These are phyloP conservation scores for Drosophila rhopaloa DNA, from an alignment of 1,140 invertebrate genomes.

Conservation along the genomic window DNA sequence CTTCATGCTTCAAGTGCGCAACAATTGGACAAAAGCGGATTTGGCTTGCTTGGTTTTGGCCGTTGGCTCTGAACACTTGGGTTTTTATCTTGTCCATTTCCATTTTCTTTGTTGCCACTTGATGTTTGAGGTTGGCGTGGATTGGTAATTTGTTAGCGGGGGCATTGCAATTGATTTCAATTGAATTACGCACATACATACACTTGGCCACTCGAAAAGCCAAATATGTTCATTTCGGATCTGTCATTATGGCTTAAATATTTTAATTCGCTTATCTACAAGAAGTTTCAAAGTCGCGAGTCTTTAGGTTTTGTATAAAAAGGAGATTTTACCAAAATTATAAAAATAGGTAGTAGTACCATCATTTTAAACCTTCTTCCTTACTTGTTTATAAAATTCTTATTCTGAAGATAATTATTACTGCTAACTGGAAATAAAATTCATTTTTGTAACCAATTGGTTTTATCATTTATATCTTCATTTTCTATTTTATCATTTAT, in stretches of 20 bases:
- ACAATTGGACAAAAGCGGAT: slow-evolving; percentile 61
- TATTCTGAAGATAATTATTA: too few species aligned
- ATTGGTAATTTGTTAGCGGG: slow-evolving; percentile 52
- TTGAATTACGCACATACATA: slow-evolving; percentile 39
- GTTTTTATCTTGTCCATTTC: slow-evolving; percentile 28
- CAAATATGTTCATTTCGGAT: slow-evolving; percentile 19
- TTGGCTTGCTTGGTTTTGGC: slow-evolving; percentile 37
- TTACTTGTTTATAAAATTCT: too few species aligned
- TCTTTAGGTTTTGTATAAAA: not conserved
- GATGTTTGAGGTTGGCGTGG: slow-evolving; percentile 38
- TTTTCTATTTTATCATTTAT: too few species aligned
- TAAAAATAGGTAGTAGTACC: too few species aligned
- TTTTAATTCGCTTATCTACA: not conserved
- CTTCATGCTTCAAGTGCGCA: slow-evolving; percentile 61
- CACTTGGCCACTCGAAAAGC: slow-evolving; percentile 2
- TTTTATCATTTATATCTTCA: too few species aligned
- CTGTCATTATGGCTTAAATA: not conserved
- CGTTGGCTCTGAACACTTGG: not conserved
- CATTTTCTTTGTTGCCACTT: slow-evolving; percentile 48
- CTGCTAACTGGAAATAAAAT: too few species aligned
- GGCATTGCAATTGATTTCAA: slow-evolving; percentile 69
- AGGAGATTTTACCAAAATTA: too few species aligned
- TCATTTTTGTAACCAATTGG: too few species aligned
- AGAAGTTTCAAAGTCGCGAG: not conserved
- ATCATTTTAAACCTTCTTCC: too few species aligned